Conservation (phyloP, 2,113 vertebrate genomes). For the Alces alces region DNA sequence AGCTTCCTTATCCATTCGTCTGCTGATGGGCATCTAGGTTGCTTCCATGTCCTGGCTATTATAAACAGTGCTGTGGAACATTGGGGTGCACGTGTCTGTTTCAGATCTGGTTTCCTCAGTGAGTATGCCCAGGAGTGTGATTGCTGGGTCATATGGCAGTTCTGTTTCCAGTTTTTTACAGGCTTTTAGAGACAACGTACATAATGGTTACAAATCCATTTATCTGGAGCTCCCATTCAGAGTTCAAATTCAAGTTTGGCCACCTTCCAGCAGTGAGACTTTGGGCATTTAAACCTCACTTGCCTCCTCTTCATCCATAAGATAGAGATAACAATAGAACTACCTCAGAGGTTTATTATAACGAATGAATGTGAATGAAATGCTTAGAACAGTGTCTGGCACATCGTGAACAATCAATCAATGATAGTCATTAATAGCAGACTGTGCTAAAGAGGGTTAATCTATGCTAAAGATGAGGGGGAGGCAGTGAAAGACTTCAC, state of each 20-base stretch:
- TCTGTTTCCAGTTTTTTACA: no score
- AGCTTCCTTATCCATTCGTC: no score
- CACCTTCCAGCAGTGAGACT: neutral
- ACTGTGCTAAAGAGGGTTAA: neutral
- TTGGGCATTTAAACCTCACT: neutral
- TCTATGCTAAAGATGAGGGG: neutral
- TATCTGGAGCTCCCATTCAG: neutral
- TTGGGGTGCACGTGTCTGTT: no score
- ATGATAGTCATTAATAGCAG: neutral
- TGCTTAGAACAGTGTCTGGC: neutral
- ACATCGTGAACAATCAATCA: neutral
- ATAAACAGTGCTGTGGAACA: no score
- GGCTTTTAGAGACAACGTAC: neutral
- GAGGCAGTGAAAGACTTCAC: neutral
- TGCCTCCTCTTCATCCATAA: neutral
- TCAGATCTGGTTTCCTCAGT: no score
- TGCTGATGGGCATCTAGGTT: no score
- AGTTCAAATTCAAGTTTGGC: neutral
- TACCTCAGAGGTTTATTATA: neutral
- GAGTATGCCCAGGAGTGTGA: no score
- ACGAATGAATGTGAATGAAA: neutral
- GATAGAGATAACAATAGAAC: neutral
- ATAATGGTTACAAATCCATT: neutral
- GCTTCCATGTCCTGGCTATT: no score
- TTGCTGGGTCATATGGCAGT: no score